Evolutionary conservation across 2,888 invertebrate species (phyloP).

Genomic region (Scrobipalpa atriplicella): DNA sequence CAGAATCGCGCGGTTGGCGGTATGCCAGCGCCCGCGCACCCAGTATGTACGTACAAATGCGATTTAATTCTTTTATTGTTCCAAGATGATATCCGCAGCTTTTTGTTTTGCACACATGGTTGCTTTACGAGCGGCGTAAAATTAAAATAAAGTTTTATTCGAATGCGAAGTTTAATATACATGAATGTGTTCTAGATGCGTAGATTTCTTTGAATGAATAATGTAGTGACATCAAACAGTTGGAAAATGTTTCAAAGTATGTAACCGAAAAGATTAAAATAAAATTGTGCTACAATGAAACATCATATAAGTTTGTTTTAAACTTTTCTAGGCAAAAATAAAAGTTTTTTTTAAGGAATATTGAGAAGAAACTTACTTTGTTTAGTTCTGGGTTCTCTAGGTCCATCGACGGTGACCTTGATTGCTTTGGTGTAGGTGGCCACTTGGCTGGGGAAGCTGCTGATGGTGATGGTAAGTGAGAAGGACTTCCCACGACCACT

Average conservation of each 20-base stretch:
- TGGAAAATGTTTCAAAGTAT: background rate
- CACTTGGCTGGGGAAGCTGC: slow-evolving; percentile 89
- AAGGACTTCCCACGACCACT: slow-evolving; percentile 98
- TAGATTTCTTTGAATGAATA: slow-evolving; percentile 25
- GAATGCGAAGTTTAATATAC: slow-evolving; percentile 1
- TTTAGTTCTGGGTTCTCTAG: slow-evolving; percentile 97
- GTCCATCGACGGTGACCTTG: slow-evolving; percentile 99
- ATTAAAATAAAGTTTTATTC: slow-evolving; percentile 17
- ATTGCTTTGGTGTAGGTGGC: slow-evolving; percentile 98
- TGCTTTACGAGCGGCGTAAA: slow-evolving; percentile 18
- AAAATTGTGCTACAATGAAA: background rate
- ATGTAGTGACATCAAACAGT: slow-evolving; percentile 22
- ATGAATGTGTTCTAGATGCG: slow-evolving; percentile 9
- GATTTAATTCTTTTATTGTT: slow-evolving; percentile 48
- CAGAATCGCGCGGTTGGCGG: slow-evolving; percentile 70
- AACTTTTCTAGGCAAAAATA: background rate
- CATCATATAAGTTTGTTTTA: background rate
- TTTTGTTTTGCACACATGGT: slow-evolving; percentile 29
- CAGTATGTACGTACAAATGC: slow-evolving; percentile 37
- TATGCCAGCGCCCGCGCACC: slow-evolving; percentile 60
- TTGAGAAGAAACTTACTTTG: slow-evolving; percentile 89
- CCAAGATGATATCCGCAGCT: slow-evolving; percentile 36
- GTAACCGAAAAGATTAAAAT: background rate
- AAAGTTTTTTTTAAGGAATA: slow-evolving; percentile 18
- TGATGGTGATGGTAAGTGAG: slow-evolving; percentile 96